Percentiles rank a stretch among this genome's conserved stretches.
Evolutionary conservation across 2,113 vertebrate genomes (phyloP).

Genomic region (Athene noctua): DNA sequence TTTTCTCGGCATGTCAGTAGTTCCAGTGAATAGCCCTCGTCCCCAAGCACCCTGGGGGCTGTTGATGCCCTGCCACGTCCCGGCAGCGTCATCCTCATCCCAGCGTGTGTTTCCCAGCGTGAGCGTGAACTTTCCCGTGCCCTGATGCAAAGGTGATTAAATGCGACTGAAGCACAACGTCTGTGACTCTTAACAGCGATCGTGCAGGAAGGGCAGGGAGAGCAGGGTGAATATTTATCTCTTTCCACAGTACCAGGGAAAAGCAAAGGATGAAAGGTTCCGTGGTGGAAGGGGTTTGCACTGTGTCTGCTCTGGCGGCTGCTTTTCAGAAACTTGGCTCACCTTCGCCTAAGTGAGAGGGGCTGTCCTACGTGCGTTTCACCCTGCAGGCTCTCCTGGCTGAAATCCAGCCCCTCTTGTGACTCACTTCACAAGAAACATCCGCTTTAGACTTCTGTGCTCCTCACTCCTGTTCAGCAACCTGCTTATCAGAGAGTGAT

Average conservation of each 20-base stretch:
- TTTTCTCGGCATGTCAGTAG: not conserved
- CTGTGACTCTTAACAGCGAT: not conserved
- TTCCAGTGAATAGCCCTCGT: not conserved
- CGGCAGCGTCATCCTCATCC: not conserved
- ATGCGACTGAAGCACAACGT: not conserved
- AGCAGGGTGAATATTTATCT: not conserved
- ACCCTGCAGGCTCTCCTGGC: not conserved
- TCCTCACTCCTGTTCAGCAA: not conserved
- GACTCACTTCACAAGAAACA: conserved; percentile 2
- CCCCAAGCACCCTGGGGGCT: not conserved
- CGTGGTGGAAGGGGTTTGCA: not conserved
- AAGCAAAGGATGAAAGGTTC: not conserved
- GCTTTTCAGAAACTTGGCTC: not conserved
- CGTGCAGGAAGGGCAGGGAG: not conserved
- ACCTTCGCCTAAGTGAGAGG: not conserved
- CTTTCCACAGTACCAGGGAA: not conserved
- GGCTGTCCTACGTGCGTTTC: accelerated
- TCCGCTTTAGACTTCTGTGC: not conserved
- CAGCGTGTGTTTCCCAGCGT: not conserved
- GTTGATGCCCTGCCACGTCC: not conserved
- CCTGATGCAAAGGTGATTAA: not conserved
- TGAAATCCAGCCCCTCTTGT: not conserved
- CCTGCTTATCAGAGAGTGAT: not conserved
- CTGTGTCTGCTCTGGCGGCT: accelerated
- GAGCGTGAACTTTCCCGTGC: not conserved